These are phyloP conservation scores for Pseudonaja textilis DNA, from an alignment of 2,113 vertebrate species.

Conservation along the genomic window DNA sequence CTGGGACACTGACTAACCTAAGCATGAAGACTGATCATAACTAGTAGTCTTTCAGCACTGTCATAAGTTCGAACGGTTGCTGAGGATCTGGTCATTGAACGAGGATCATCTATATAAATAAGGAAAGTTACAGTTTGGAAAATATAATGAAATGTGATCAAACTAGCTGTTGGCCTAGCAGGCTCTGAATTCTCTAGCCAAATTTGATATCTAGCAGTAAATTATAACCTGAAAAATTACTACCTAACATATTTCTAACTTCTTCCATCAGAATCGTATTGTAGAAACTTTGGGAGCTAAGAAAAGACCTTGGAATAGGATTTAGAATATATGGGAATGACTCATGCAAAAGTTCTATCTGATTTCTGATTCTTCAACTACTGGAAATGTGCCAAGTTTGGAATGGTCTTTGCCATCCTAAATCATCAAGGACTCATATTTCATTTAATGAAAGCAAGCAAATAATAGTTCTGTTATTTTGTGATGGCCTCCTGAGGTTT, in stretches of 20 bases:
- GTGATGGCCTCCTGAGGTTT: background rate
- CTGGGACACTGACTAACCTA: background rate
- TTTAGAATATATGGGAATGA: background rate
- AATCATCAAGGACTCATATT: background rate
- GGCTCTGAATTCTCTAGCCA: background rate
- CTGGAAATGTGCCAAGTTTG: background rate
- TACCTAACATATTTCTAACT: background rate
- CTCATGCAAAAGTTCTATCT: background rate
- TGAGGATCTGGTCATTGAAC: background rate
- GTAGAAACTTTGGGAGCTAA: background rate
- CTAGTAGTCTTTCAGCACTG: background rate
- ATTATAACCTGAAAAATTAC: background rate
- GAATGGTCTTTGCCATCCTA: background rate
- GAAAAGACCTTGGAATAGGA: background rate
- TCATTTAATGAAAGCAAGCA: background rate
- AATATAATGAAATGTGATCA: background rate
- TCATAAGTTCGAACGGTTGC: background rate
- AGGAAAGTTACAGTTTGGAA: background rate
- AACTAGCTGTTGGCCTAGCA: background rate
- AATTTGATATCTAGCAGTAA: background rate
- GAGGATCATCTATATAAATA: background rate
- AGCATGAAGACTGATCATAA: background rate
- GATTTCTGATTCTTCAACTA: background rate
- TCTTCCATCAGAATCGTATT: background rate
- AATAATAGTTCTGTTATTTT: background rate